Percentiles rank a stretch among this genome's conserved stretches.
Conservation (phyloP, 2,888 invertebrate genomes). For the Barypeithes pellucidus region DNA sequence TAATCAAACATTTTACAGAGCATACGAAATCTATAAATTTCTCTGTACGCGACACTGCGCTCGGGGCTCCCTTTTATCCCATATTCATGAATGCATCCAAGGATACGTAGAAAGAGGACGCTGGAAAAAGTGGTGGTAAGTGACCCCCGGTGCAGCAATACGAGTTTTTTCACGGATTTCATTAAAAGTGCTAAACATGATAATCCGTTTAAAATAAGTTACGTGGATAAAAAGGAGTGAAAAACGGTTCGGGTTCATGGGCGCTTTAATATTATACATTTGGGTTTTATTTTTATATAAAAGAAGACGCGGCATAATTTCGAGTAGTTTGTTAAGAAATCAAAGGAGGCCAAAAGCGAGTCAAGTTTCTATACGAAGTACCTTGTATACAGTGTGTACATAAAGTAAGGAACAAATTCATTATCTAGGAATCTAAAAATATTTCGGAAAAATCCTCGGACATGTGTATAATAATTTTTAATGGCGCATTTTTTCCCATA, state of each 20-base stretch:
- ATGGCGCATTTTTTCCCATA: too few species aligned
- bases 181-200: constrained; percentile 37
- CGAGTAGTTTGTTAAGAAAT: too few species aligned
- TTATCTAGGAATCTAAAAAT: too few species aligned
- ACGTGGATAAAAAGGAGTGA: not conserved
- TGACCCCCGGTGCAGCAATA: constrained; percentile 31
- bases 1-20: too few species aligned
- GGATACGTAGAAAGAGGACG: constrained; percentile 29
- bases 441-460: too few species aligned
- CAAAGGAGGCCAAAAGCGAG: too few species aligned
- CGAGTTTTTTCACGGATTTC: constrained; percentile 31
- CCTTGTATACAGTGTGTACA: too few species aligned
- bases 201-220: constrained; percentile 35
- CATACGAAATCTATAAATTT: not conserved
- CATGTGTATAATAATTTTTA: too few species aligned
- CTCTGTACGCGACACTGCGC: constrained; percentile 15
- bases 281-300: too few species aligned
- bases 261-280: not conserved
- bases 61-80: constrained; percentile 1
- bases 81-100: constrained; percentile 42
- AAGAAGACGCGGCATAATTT: too few species aligned
- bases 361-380: too few species aligned
- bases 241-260: constrained; percentile 12
- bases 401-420: too few species aligned
- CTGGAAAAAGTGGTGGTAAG: constrained; percentile 35